phyloP scores from a whole-genome alignment of 2,888 invertebrate genomes.

The Allacma fusca region DNA sequence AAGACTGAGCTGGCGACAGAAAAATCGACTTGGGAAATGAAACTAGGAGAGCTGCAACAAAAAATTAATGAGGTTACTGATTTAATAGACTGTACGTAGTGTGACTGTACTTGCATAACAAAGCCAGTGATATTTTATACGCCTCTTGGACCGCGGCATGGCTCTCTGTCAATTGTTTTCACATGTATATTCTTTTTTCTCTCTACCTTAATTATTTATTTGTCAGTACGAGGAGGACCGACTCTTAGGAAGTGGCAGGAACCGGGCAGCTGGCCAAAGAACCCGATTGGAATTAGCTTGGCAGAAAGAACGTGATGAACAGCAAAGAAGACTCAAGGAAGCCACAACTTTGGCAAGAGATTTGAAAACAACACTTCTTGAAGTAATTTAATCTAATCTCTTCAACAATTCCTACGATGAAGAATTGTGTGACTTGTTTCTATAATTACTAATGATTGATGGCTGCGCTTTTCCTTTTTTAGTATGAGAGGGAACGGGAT shows the following conservation, averaged over 20 bases:
- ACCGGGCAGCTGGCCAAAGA: slow-evolving; percentile 83
- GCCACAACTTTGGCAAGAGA: slow-evolving; percentile 89
- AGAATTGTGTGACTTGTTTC: neutral
- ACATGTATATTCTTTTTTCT: neutral
- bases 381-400: slow-evolving; percentile 67
- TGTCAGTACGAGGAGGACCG: slow-evolving; percentile 84
- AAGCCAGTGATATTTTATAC: too few relatives aligned
- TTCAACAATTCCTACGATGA: neutral
- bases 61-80: slow-evolving; percentile 79
- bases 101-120: neutral
- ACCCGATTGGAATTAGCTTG: slow-evolving; percentile 90
- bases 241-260: slow-evolving; percentile 80
- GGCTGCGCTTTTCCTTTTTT: neutral
- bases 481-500: slow-evolving; percentile 88
- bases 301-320: slow-evolving; percentile 93
- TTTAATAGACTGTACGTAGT: neutral
- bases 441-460: neutral
- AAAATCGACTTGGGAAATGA: slow-evolving; percentile 84
- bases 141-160: neutral
- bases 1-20: slow-evolving; percentile 91
- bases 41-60: slow-evolving; percentile 86
- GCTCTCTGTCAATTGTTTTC: neutral
- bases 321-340: slow-evolving; percentile 87
- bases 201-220: neutral
- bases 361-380: slow-evolving; percentile 84